Percentiles rank a stretch among this genome's conserved stretches.
Conservation (phyloP, 2,113 vertebrate species). For the Lycaon pictus region DNA sequence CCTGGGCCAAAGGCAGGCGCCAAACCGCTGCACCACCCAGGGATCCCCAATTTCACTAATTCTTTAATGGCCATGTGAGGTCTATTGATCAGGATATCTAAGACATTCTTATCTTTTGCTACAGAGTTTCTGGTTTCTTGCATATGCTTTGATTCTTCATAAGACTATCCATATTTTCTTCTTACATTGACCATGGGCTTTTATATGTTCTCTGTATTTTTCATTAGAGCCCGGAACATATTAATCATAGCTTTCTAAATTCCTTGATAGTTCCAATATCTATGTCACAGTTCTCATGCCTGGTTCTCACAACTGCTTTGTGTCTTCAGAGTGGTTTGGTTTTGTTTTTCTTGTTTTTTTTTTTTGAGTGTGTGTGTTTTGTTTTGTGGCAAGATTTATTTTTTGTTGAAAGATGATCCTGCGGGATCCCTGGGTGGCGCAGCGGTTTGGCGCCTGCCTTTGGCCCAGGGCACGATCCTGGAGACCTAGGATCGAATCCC, state of each 20-base stretch:
- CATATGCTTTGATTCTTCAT: not conserved
- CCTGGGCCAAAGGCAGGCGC: no score
- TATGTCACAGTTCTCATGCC: not conserved
- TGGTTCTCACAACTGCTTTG: not conserved
- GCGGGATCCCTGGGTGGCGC: no score
- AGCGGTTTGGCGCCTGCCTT: no score
- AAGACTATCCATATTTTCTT: not conserved
- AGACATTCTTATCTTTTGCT: not conserved
- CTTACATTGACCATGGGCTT: not conserved
- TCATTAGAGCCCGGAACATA: not conserved
- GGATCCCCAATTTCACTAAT: not conserved
- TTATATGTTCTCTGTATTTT: not conserved
- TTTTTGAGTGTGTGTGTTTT: no score
- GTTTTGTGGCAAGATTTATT: not conserved
- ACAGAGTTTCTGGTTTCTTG: not conserved
- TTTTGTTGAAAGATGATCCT: not conserved
- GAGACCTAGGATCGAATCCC: no score
- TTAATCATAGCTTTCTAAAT: not conserved
- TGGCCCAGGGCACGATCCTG: no score
- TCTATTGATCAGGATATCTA: not conserved
- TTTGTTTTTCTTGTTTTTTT: not conserved
- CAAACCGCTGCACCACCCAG: no score
- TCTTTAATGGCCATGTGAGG: not conserved
- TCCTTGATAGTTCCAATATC: not conserved
- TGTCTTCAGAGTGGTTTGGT: not conserved